phyloP scores from a whole-genome alignment of 53 echinoderm and acorn worm genomes.

The Stichopus horrens region DNA sequence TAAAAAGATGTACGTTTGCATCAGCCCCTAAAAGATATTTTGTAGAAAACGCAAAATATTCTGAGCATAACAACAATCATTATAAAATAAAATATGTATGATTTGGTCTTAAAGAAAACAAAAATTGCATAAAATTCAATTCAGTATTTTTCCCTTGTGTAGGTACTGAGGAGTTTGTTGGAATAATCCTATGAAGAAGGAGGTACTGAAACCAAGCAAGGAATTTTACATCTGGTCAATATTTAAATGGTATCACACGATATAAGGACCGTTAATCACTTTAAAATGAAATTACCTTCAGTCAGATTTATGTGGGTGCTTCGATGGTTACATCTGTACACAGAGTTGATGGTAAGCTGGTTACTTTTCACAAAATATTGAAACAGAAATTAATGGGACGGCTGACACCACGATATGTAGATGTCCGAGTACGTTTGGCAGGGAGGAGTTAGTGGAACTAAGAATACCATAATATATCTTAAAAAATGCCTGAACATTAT shows the following conservation, averaged over 20 bases:
- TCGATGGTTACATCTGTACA: neutral
- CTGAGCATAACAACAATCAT: too few species aligned
- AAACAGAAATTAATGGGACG: neutral
- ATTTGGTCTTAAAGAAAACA: too few species aligned
- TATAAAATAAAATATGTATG: too few species aligned
- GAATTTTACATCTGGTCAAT: too few species aligned
- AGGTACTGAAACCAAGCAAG: too few species aligned
- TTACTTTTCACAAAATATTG: neutral
- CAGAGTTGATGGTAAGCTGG: neutral
- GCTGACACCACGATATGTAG: neutral
- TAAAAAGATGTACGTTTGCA: too few species aligned
- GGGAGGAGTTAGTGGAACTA: neutral
- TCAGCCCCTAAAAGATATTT: neutral
- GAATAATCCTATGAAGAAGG: too few species aligned
- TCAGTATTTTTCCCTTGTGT: too few species aligned
- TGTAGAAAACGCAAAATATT: neutral
- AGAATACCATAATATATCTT: slow-evolving; percentile 6
- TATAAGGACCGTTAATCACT: neutral
- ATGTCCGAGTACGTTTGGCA: neutral
- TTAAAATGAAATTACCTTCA: neutral
- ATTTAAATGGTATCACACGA: too few species aligned
- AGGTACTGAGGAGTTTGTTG: too few species aligned
- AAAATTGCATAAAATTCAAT: too few species aligned
- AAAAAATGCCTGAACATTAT: slow-evolving; percentile 1
- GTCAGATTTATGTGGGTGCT: slow-evolving; percentile 2